phyloP scores from a whole-genome alignment of 2,888 invertebrate genomes.

The Tryphoninae sp. region DNA sequence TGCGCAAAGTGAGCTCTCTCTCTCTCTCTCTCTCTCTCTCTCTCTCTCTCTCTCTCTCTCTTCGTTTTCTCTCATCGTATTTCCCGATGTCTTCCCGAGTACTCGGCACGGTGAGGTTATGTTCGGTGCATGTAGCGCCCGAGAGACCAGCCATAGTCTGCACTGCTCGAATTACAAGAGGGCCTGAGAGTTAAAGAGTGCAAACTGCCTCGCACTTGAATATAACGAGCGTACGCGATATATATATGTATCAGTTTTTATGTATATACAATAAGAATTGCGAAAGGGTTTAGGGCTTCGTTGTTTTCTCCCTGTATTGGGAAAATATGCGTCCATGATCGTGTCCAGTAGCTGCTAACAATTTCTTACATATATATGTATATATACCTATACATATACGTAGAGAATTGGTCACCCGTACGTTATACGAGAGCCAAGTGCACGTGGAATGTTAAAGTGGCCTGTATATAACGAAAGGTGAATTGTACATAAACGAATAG shows the following conservation, averaged over 20 bases:
- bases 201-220: slow-evolving; percentile 55
- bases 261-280: not conserved
- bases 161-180: slow-evolving; percentile 34
- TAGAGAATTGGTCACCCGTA: too few relatives aligned
- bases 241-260: not conserved
- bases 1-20: slow-evolving; percentile 11
- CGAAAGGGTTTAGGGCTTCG: not conserved
- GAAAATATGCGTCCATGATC: not conserved
- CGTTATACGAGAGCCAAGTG: too few relatives aligned
- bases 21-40: slow-evolving; percentile 22
- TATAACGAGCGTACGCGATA: slow-evolving; percentile 50
- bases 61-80: not conserved
- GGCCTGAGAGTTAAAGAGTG: slow-evolving; percentile 55
- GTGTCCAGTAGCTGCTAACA: not conserved
- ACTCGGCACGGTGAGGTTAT: not conserved
- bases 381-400: too few relatives aligned
- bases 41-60: slow-evolving; percentile 8
- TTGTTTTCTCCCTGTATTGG: not conserved
- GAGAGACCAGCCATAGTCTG: not conserved
- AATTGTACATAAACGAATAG: too few relatives aligned
- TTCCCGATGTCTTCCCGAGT: slow-evolving; percentile 23
- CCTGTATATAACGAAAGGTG: too few relatives aligned
- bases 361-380: too few relatives aligned
- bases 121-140: not conserved
- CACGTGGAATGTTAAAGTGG: too few relatives aligned